These are phyloP conservation scores for Sinelater perroti DNA, from an alignment of 2,888 invertebrate genomes.

Conservation along the genomic window DNA sequence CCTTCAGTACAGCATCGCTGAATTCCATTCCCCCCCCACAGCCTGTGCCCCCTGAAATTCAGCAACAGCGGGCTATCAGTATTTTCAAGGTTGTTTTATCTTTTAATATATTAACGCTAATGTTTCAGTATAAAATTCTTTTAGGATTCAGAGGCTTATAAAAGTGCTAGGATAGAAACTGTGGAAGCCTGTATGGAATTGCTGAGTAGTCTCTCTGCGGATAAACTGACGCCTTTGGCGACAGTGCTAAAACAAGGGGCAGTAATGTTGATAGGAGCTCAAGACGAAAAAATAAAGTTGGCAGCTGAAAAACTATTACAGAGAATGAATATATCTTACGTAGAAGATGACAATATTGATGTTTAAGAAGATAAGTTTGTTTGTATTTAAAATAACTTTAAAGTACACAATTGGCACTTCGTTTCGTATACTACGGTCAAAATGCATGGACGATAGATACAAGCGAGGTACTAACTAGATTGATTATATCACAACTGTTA, in stretches of 20 bases:
- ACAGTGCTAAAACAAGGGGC: constrained; percentile 59
- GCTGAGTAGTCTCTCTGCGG: constrained; percentile 56
- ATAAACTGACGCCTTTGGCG: constrained; percentile 56
- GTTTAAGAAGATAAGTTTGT: constrained; percentile 40
- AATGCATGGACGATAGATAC: too few species aligned
- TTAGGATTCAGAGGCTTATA: constrained; percentile 86
- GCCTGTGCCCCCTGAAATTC: constrained; percentile 83
- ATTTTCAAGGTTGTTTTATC: constrained; percentile 87
- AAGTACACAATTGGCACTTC: too few species aligned
- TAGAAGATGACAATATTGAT: constrained; percentile 56
- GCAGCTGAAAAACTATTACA: constrained; percentile 57
- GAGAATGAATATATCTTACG: constrained; percentile 59
- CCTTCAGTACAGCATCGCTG: constrained; percentile 46
- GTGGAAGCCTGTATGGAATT: constrained; percentile 86
- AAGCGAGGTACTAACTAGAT: background rate
- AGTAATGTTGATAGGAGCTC: constrained; percentile 55
- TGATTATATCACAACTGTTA: background rate
- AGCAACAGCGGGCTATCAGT: constrained; percentile 81
- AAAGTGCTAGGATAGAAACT: constrained; percentile 85
- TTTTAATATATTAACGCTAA: too few species aligned
- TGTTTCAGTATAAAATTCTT: too few species aligned
- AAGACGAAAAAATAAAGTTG: constrained; percentile 58
- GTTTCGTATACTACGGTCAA: too few species aligned
- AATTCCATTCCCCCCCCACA: constrained; percentile 66
- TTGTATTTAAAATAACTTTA: too few species aligned